Evolutionary conservation across 2,113 vertebrate species (phyloP).

Genomic region (Amphiprion percula): DNA sequence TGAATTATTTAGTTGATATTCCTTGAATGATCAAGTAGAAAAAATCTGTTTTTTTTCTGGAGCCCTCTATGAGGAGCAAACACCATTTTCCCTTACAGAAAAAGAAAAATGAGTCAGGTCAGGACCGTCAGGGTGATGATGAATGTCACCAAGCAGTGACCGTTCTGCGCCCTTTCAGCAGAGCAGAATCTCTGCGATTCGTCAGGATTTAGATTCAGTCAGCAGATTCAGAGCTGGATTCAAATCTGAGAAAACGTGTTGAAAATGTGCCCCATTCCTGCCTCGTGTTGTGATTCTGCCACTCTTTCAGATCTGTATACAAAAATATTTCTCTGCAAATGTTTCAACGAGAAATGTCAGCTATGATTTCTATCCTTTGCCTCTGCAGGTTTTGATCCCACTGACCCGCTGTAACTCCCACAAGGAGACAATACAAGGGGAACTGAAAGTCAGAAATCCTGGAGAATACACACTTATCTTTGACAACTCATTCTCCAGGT

Average conservation of each 20-base stretch:
- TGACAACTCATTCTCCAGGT: slow-evolving; percentile 98
- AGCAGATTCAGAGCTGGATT: too few species aligned
- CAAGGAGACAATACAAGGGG: slow-evolving; percentile 92
- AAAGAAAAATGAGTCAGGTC: background rate
- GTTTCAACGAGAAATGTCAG: background rate
- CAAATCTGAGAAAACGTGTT: too few species aligned
- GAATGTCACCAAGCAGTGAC: background rate
- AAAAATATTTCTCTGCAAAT: slow-evolving; percentile 1
- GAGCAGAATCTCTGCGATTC: background rate
- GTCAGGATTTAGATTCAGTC: background rate
- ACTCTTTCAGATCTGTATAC: background rate
- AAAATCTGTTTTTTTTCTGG: background rate
- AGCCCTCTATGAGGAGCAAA: background rate
- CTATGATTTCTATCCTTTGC: background rate
- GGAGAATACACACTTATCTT: slow-evolving; percentile 94
- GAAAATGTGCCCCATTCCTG: background rate
- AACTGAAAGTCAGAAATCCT: slow-evolving; percentile 90
- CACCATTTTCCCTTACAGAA: background rate
- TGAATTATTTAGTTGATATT: slow-evolving; percentile 16
- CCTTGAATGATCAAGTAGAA: slow-evolving; percentile 2
- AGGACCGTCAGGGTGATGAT: background rate
- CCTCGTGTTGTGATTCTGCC: background rate
- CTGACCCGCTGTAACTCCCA: slow-evolving; percentile 95
- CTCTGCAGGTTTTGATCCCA: slow-evolving; percentile 92
- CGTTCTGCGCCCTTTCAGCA: background rate